These are phyloP conservation scores for Eulemur coronatus DNA, from an alignment of 2,797 vertebrate species.

Conservation along the genomic window DNA sequence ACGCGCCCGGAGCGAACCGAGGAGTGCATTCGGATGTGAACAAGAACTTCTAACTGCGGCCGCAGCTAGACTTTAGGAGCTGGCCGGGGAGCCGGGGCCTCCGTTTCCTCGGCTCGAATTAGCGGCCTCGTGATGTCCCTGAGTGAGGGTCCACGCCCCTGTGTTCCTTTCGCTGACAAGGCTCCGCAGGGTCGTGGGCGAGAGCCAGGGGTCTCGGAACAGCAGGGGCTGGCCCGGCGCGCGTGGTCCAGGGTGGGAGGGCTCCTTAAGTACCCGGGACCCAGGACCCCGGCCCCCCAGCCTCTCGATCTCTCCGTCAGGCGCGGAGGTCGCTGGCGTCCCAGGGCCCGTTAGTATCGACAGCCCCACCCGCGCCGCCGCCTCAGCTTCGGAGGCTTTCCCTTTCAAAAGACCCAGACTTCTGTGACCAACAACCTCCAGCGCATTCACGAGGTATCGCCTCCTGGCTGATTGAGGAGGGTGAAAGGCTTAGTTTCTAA, in stretches of 20 bases:
- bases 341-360: neutral
- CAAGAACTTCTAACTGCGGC: neutral
- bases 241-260: neutral
- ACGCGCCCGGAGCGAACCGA: neutral
- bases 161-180: accelerated
- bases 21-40: neutral
- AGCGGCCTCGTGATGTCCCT: neutral
- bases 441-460: neutral
- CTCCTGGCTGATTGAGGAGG: neutral
- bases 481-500: neutral
- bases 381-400: neutral
- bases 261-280: neutral
- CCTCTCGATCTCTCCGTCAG: neutral
- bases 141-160: neutral
- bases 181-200: neutral
- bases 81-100: neutral
- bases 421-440: neutral
- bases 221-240: accelerated
- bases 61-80: neutral
- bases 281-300: neutral
- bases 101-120: neutral
- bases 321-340: neutral
- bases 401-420: neutral
- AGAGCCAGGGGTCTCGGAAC: neutral
- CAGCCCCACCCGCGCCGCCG: neutral